Base-by-base conservation (phyloP, 2,797 vertebrate species). In the Paramormyrops hopkinsi region DNA sequence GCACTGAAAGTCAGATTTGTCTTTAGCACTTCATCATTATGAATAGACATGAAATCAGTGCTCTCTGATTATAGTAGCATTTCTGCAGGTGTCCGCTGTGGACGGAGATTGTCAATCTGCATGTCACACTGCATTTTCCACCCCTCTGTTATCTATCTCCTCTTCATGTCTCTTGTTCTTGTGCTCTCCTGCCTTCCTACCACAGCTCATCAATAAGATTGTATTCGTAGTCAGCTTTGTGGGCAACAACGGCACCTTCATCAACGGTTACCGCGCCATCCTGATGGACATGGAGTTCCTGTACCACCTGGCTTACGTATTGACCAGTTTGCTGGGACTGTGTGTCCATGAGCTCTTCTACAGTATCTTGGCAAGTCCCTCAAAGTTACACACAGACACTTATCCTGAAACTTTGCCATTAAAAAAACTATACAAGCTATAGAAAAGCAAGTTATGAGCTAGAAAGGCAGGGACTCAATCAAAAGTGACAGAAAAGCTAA, bases 191-290 rank as follows among this genome's bases (percentile, higher is more conserved):
- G 1, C n/a, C 33, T 41, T 25, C 0, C 0, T 2, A 2, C 91
- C 90, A 29, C 95, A 99, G 98, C 95, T 99, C 65, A 95, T 98
- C 91, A 99, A 99, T 92, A 99, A 99, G 95, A 96, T 99, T 0
- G 98, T 99, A 92, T 99, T 98, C 0, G 97, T 99, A 89, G 98
- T 99, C 94, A 99, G 98, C 91, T 99, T 99, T 1, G 98, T 99
- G 94, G 98, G 98, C 62, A 99, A 99, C 92, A 98, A 98, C 0
- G 98, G 98, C 48, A 99, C 98, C n/a, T 99, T 99, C 91, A 99
- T 99, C 92, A 97, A 97, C 87, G 98, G 98, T 25, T 99, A 99
- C 89, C 97, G 96, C 89, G 98, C 98, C 92, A 98, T 99, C 97
- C 96, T 99, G 92, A 98, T 99, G 98, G 98, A 99, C 1, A 93